A percentile compares a stretch with the other conserved stretches of the same genome.
Conservation (phyloP, 2,797 vertebrate genomes). For the Lithobates pipiens region DNA sequence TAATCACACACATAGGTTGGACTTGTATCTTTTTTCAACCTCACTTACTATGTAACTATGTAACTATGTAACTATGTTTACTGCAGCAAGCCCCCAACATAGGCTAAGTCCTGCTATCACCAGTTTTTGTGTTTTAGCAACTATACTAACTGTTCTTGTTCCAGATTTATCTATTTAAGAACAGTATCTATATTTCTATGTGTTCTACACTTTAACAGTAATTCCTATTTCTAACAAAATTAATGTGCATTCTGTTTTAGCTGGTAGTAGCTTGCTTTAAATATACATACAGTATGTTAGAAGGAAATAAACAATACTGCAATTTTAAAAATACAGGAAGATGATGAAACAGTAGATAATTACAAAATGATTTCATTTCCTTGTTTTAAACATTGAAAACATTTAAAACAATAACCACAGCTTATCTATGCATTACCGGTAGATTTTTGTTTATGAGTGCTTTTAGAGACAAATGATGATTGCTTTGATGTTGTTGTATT, state of each 20-base stretch:
- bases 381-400: constrained; percentile 1
- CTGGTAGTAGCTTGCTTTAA: no score
- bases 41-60: no score
- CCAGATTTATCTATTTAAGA: neutral
- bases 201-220: neutral
- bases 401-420: constrained; percentile 25
- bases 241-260: neutral
- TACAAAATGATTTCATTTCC: neutral
- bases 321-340: neutral
- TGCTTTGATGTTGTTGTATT: constrained; percentile 42
- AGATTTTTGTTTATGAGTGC: constrained; percentile 23
- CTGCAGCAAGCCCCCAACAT: no score
- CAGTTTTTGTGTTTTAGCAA: no score
- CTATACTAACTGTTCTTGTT: no score
- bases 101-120: no score
- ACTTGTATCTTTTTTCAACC: no score
- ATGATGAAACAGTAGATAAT: constrained; percentile 42
- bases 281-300: neutral
- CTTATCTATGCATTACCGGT: constrained; percentile 41
- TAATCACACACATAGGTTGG: no score
- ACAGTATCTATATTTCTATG: neutral
- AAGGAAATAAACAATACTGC: neutral
- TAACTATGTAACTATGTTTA: no score
- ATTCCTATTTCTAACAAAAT: neutral
- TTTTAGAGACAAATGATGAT: constrained; percentile 55